phyloP scores from a whole-genome alignment of 2,888 invertebrate genomes.

The Cantharis nigra region DNA sequence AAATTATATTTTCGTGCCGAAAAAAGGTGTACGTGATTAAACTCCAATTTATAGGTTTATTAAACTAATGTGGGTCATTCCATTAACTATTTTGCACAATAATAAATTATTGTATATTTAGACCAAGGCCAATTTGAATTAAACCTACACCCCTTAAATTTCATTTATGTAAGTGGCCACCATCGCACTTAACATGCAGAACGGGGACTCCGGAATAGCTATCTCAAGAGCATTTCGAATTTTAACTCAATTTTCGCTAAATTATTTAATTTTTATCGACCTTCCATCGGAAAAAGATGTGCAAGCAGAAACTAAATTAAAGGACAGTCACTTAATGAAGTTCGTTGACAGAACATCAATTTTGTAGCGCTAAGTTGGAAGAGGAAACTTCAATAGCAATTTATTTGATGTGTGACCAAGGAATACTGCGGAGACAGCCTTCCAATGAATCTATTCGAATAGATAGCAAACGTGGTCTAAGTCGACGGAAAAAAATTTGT shows the following conservation, averaged over 20 bases:
- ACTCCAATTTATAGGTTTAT: slow-evolving; percentile 15
- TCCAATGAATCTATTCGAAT: not conserved
- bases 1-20: not conserved
- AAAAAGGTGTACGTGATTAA: slow-evolving; percentile 7
- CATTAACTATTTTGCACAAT: slow-evolving; percentile 8
- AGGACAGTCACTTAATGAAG: not conserved
- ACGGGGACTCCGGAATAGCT: too few species aligned
- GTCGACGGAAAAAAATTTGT: not conserved
- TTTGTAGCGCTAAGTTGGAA: not conserved
- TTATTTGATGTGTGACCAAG: not conserved
- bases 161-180: not conserved
- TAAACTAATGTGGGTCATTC: slow-evolving; percentile 10
- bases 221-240: not conserved
- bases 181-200: not conserved
- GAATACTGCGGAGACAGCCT: not conserved
- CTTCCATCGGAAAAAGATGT: not conserved
- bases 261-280: not conserved
- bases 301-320: not conserved
- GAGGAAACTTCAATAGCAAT: not conserved
- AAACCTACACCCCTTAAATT: not conserved
- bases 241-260: not conserved
- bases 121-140: slow-evolving; percentile 7
- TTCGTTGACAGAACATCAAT: not conserved
- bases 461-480: not conserved
- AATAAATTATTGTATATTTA: slow-evolving; percentile 11